phyloP scores from a whole-genome alignment of 1,140 invertebrate genomes.

The Drosophila grimshawi region DNA sequence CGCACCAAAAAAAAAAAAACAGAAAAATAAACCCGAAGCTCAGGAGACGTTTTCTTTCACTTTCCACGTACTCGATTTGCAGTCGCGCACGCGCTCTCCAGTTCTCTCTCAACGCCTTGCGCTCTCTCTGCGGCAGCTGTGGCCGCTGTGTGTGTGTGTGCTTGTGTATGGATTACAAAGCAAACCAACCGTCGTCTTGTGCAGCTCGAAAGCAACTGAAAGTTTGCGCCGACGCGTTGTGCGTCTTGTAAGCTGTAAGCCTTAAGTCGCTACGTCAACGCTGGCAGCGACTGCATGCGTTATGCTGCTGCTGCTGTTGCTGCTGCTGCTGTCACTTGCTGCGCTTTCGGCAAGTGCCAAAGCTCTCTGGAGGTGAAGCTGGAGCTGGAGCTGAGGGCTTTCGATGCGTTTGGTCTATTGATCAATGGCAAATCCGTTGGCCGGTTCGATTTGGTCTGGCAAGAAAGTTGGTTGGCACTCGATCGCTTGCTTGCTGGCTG shows the following conservation, averaged over 20 bases:
- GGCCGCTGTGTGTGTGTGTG: background rate
- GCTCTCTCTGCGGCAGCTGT: conserved; percentile 8
- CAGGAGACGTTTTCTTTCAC: conserved; percentile 58
- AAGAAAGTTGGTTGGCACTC: conserved; percentile 30
- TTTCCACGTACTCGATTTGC: conserved; percentile 47
- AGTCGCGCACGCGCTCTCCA: conserved; percentile 13
- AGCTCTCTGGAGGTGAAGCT: conserved; percentile 12
- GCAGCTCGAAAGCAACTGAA: conserved; percentile 79
- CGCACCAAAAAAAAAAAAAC: background rate
- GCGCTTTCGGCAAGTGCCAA: conserved; percentile 77
- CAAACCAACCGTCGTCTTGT: conserved; percentile 67
- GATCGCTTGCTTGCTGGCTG: conserved; percentile 3
- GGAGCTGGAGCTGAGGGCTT: conserved; percentile 26
- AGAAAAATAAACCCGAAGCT: background rate
- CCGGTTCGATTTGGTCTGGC: conserved; percentile 36
- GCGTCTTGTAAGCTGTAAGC: conserved; percentile 72
- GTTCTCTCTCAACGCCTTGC: conserved; percentile 15
- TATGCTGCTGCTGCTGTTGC: conserved; percentile 6
- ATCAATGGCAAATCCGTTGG: conserved; percentile 63
- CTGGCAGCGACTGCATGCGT: conserved; percentile 44
- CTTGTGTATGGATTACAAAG: background rate
- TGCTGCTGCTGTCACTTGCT: conserved; percentile 51
- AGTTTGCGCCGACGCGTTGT: conserved; percentile 57
- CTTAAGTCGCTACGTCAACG: conserved; percentile 21
- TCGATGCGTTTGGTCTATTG: conserved; percentile 35